Conservation (phyloP, 2,797 vertebrate genomes). For the Tenualosa ilisha region DNA sequence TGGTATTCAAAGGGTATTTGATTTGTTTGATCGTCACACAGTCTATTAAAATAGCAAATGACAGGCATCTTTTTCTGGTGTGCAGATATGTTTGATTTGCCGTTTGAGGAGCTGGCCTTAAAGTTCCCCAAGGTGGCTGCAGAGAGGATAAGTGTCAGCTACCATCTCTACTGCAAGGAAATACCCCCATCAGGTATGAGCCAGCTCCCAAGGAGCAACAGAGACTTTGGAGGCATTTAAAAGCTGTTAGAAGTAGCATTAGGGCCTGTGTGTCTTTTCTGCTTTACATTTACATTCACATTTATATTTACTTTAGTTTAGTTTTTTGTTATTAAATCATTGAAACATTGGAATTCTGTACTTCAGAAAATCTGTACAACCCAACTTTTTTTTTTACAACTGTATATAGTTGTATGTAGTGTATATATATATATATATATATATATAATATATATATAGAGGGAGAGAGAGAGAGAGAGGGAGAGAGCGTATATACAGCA, state of each 20-base stretch:
- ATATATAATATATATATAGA: no score
- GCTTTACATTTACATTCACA: neutral
- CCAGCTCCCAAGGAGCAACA: no score
- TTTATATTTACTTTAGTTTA: no score
- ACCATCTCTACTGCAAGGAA: constrained; percentile 21
- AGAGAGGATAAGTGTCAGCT: constrained; percentile 18
- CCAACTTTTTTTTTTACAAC: neutral
- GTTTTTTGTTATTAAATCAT: no score
- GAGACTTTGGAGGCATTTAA: neutral
- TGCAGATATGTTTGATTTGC: constrained; percentile 7
- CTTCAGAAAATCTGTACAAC: neutral
- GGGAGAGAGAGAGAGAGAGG: no score
- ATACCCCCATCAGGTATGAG: neutral
- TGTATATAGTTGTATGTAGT: no score
- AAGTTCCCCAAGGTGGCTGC: constrained; percentile 14
- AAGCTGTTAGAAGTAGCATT: neutral
- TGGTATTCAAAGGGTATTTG: neutral
- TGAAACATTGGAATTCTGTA: neutral
- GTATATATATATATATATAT: no score
- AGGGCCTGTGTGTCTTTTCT: neutral
- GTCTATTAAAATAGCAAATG: neutral
- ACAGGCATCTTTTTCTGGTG: neutral
- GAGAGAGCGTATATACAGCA: no score
- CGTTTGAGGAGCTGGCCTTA: constrained; percentile 19
- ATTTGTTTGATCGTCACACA: neutral